phyloP scores from a whole-genome alignment of 2,113 vertebrate genomes.

The Dipodomys merriami region DNA sequence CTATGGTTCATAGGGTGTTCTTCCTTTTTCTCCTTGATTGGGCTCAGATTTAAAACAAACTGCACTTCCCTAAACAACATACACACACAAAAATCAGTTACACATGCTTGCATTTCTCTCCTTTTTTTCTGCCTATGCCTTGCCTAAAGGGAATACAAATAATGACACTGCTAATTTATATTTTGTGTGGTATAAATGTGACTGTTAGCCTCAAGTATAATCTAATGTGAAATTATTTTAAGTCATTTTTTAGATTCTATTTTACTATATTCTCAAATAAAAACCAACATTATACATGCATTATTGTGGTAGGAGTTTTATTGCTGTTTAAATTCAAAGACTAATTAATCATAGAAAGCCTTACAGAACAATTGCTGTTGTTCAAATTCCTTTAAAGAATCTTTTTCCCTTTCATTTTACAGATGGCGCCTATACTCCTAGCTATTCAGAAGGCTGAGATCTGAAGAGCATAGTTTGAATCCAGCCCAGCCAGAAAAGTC shows the following conservation, averaged over 20 bases:
- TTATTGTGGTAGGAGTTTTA: constrained; percentile 49
- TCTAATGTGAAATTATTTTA: constrained; percentile 56
- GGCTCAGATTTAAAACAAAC: constrained; percentile 61
- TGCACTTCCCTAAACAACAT: constrained; percentile 22
- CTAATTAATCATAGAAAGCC: constrained; percentile 54
- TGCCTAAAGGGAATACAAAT: constrained; percentile 49
- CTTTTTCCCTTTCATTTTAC: not conserved
- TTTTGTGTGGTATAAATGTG: constrained; percentile 45
- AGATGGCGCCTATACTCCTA: no score
- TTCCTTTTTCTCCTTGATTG: constrained; percentile 20
- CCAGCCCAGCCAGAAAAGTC: no score
- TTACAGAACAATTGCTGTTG: constrained; percentile 38
- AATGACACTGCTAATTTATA: constrained; percentile 57
- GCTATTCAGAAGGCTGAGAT: no score
- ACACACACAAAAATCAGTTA: constrained; percentile 4
- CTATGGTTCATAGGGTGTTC: not conserved
- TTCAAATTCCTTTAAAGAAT: constrained; percentile 45
- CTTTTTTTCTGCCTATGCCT: not conserved
- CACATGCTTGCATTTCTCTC: constrained; percentile 5
- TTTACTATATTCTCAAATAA: constrained; percentile 30
- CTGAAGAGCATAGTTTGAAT: no score
- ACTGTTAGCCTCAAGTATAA: constrained; percentile 48
- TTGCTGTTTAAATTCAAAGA: constrained; percentile 49
- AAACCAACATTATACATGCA: not conserved
- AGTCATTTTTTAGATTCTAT: constrained; percentile 31